Evolutionary conservation across 1,140 invertebrate species (phyloP).

Genomic region (Bombus waltoni): DNA sequence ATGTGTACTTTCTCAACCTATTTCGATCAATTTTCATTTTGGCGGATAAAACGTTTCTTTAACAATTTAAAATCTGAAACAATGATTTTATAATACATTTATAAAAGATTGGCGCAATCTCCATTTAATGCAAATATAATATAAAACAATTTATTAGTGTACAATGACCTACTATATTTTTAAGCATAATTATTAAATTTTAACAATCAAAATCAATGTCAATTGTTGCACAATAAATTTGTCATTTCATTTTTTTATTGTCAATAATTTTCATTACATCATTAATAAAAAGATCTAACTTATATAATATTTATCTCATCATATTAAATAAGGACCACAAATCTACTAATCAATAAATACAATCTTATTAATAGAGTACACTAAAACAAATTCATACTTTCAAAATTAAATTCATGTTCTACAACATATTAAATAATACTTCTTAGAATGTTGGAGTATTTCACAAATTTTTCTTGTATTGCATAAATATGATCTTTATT

Average conservation of each 20-base stretch:
- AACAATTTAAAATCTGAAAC: constrained; percentile 70
- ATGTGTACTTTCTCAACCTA: constrained; percentile 94
- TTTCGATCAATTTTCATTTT: constrained; percentile 94
- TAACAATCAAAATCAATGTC: not conserved
- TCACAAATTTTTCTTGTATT: not conserved
- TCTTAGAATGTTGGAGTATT: not conserved
- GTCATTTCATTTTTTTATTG: not conserved
- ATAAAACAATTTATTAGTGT: constrained; percentile 6
- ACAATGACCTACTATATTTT: not conserved
- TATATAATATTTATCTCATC: constrained; percentile 10
- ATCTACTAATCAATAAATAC: not conserved
- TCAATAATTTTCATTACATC: not conserved
- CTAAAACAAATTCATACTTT: not conserved
- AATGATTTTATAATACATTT: constrained; percentile 20
- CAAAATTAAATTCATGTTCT: not conserved
- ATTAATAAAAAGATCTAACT: not conserved
- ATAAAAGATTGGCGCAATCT: not conserved
- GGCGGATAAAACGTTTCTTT: constrained; percentile 43
- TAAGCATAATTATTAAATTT: not conserved
- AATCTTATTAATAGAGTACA: not conserved
- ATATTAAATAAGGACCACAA: not conserved
- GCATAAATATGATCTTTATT: not conserved
- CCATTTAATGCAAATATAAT: not conserved
- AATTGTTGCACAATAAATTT: not conserved
- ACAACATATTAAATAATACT: not conserved